Evolutionary conservation across 2,797 vertebrate species (phyloP).

Genomic region (Loriculus beryllinus): DNA sequence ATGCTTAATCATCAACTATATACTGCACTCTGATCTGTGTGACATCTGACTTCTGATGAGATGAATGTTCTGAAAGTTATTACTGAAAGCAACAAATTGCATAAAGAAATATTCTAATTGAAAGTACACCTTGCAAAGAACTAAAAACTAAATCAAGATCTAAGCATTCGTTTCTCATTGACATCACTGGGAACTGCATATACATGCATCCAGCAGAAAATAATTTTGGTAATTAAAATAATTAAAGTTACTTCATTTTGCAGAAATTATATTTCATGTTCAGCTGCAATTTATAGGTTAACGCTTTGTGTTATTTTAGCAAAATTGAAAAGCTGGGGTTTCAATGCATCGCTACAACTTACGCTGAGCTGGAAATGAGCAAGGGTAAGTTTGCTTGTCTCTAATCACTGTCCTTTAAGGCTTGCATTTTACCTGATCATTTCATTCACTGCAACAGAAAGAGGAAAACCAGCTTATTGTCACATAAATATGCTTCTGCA

Average conservation of each 20-base stretch:
- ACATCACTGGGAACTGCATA: not conserved
- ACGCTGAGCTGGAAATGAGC: not conserved
- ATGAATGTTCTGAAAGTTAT: not conserved
- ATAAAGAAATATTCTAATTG: not conserved
- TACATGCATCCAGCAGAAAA: not conserved
- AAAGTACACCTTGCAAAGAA: not conserved
- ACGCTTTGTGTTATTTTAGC: not conserved
- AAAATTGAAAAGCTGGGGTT: not conserved
- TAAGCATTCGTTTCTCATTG: not conserved
- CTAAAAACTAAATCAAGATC: not conserved
- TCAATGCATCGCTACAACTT: not conserved
- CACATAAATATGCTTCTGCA: not conserved
- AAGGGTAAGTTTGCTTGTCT: not conserved
- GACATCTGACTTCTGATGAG: not conserved
- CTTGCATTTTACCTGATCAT: not conserved
- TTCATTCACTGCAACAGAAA: not conserved
- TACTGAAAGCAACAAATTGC: not conserved
- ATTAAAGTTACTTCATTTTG: not conserved
- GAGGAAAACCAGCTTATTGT: not conserved
- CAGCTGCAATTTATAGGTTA: not conserved
- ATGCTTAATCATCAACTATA: constrained; percentile 8
- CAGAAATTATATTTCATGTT: not conserved
- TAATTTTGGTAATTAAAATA: constrained; percentile 10
- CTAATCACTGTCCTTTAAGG: not conserved
- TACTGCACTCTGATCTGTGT: not conserved